These are phyloP conservation scores for Drosophila kanekoi DNA, from an alignment of 2,888 invertebrate species.

Conservation along the genomic window DNA sequence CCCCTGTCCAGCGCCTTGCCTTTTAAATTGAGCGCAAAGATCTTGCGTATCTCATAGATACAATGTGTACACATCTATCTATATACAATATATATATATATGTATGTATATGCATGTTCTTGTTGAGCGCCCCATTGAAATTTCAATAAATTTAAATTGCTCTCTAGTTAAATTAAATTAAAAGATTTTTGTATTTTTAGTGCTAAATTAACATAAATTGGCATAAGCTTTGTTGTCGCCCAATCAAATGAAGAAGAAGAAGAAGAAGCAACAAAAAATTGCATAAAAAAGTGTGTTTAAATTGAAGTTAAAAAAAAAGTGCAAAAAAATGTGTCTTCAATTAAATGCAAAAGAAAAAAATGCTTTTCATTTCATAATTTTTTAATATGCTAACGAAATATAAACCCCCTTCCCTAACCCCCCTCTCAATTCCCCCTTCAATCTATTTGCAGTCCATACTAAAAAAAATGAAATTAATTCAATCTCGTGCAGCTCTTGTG, in stretches of 20 bases:
- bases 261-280: constrained; percentile 6
- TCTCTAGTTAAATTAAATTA: constrained; percentile 78
- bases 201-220: constrained; percentile 78
- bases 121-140: constrained; percentile 56
- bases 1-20: constrained; percentile 43
- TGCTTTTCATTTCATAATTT: constrained; percentile 17
- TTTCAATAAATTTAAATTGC: constrained; percentile 79
- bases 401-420: not conserved
- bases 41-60: constrained; percentile 61
- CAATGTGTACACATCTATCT: constrained; percentile 2
- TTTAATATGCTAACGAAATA: constrained; percentile 1
- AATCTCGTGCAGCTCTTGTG: constrained; percentile 27
- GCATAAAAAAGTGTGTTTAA: constrained; percentile 19
- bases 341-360: not conserved
- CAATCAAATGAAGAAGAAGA: constrained; percentile 14
- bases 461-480: constrained; percentile 37
- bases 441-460: constrained; percentile 59
- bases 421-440: not conserved
- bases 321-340: constrained; percentile 16
- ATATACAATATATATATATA: not conserved
- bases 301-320: constrained; percentile 30
- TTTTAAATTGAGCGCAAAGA: constrained; percentile 64
- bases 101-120: constrained; percentile 23
- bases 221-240: constrained; percentile 61
- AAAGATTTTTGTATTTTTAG: constrained; percentile 75